Evolutionary conservation across 2,888 invertebrate species (phyloP), one percentile per base, ranked within the genome.

Genomic region (Conops quadrifasciatus): DNA sequence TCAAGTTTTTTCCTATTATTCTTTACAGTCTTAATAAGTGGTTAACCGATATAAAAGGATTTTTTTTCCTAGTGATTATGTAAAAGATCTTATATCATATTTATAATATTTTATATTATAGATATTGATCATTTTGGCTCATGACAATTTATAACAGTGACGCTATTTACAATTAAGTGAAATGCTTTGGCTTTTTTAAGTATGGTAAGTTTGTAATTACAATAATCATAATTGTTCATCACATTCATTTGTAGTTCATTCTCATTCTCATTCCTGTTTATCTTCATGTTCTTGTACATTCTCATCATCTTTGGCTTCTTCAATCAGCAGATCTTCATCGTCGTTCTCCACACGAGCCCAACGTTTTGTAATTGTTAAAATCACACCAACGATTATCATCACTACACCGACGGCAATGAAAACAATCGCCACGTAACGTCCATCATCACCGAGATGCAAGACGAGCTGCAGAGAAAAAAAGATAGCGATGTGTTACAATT

Each of bases 301-400:
- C n/a, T n/a, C n/a, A 13, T 56, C 21, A 60, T 24, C 26, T 60
- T 30, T 60, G 9, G 21, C 24, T 63, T 63, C 24, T 2, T 24
- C 74, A 62, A 79, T 80, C 51, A 83, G 62, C 49, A 83, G 79
- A 36, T 79, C 81, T 73, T 84, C 84, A 72, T 84, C 85, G 4
- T 84, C 84, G 1, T 66, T 62, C 1, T 76, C 74, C 1, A 71
- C 71, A 13, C 79, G 78, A 45, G 76, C 79, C 85, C 85, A 85
- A 26, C 76, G 77, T 62, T 85, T 84, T 51, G 81, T 83, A 15
- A 85, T 9, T 3, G 83, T 84, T 51, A 85, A 75, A 2, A 77
- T 59, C 15, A 84, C 76, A 67, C 83, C 85, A 0, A 81, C 77
- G 15, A 80, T 30, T n/a, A 83, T 72, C 65, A 86, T 79, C 15